Base-by-base conservation (phyloP, 2,888 invertebrate species). In the Drosophila cognata region DNA sequence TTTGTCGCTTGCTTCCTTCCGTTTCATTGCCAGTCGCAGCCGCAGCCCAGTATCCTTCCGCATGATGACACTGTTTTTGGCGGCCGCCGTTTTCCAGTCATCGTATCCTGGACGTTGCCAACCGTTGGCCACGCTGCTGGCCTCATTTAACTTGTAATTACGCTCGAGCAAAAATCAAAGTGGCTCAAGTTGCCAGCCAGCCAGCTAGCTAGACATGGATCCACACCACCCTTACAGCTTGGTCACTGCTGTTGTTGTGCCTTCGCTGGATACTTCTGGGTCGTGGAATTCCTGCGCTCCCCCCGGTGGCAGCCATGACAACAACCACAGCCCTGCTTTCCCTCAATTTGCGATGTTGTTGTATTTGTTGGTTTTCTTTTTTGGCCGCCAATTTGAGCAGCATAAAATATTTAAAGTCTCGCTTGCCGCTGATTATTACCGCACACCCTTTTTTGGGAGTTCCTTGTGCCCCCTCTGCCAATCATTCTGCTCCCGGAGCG, bases 141-240 rank as follows among this genome's bases (percentile, higher is more conserved):
- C 91, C 91, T 91, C 88, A 91, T 91, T 91, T 91, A 91, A 91
- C 91, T 91, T 88, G 89, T 91, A 91, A 91, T 91, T 91, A 91
- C 83, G 90, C 83, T 80, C 86, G 86, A 84, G 82, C 82, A 82
- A 74, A 83, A 90, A 91, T 88, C 88, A 88, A 88, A 88, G 88
- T 88, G 89, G 90, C 88, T 90, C 90, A 87, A 90, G 90, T 88
- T 89, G 87, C 90, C 83, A 75, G 56, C 60, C 53, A 18, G 41
- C 56, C 16, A 57, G 56, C 29, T 21, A 36, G 38, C 55, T 25
- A 48, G 36, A 13, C 53, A 33, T 13, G 3, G 29, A 38, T 36
- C 58, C 51, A 43, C 52, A 52, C 50, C 13, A 16, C 36, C 28
- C 18, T 13, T 2, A 25, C 51, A 29, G 43, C 41, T 53, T 76